phyloP scores from a whole-genome alignment of 2,113 vertebrate species.

The Cryptomyrus ogoouensis region DNA sequence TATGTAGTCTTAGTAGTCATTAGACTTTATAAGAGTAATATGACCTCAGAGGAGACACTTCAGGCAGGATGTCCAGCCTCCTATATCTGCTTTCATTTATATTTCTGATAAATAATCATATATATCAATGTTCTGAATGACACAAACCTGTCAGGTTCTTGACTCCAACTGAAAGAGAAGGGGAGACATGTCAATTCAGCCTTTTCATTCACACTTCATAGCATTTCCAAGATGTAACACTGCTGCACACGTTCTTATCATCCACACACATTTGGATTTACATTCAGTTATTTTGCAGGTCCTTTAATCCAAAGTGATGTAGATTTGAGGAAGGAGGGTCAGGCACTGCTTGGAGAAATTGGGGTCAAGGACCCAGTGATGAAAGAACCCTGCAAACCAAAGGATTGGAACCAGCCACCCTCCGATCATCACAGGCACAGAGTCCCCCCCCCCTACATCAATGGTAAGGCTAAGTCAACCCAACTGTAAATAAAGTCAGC shows the following conservation, averaged over 20 bases:
- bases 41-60: not conserved
- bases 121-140: constrained; percentile 27
- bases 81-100: not conserved
- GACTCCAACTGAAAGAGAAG: constrained; percentile 64
- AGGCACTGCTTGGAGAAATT: no score
- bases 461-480: not conserved
- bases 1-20: not conserved
- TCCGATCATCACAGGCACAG: no score
- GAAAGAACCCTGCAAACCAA: no score
- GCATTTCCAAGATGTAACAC: not conserved
- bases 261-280: not conserved
- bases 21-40: not conserved
- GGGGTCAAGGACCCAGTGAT: no score
- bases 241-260: not conserved
- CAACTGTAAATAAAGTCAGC: not conserved
- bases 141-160: constrained; percentile 54
- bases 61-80: not conserved
- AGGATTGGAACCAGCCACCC: no score
- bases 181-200: constrained; percentile 20
- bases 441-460: no score
- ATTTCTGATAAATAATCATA: not conserved
- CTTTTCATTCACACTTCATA: not conserved
- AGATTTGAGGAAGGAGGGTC: no score
- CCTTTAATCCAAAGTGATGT: no score
- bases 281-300: not conserved